Base-by-base conservation (phyloP, 1,140 invertebrate genomes). In the Papilio machaon region DNA sequence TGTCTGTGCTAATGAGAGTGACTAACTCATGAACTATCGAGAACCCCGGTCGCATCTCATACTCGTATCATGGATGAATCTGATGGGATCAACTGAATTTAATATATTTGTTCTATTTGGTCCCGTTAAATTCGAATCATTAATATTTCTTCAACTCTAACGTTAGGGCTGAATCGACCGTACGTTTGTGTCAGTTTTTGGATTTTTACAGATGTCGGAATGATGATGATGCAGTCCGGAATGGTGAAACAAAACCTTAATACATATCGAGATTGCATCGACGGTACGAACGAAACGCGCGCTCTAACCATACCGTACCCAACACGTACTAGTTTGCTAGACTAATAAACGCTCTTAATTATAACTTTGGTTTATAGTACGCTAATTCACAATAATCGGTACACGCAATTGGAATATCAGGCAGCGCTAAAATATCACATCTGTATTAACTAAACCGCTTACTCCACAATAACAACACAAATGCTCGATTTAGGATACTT, bases 171-270 rank as follows among this genome's bases (percentile, higher is more conserved):
- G 85, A 83, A 87, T 87, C 90, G 89, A 92, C 89, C 91, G 90
- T 95, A 91, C 95, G 94, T 92, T 90, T 93, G 92, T 95, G 94
- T 95, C 94, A 95, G 93, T 92, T 92, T 95, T 95, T 96, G 95
- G 92, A 95, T 96, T 96, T 97, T 98, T 98, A 90, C 97, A 98
- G 97, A 98, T 98, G 97, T 98, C 94, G 97, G 97, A 96, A 98
- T 98, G 97, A 97, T 98, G 96, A 97, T 98, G 97, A 97, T 98
- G 97, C 97, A 98, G 97, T 96, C 97, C 92, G 97, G 97, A 96
- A 98, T 98, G 97, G 97, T 98, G 96, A 98, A 97, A 96, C 96
- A 97, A 95, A 96, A 96, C 94, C 95, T 97, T 95, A 97, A 96
- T 96, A 96, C 96, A 94, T 97, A 97, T 96, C 96, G 96, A 95